Conservation (phyloP, 2,113 vertebrate species). For the Myotis lucifugus region DNA sequence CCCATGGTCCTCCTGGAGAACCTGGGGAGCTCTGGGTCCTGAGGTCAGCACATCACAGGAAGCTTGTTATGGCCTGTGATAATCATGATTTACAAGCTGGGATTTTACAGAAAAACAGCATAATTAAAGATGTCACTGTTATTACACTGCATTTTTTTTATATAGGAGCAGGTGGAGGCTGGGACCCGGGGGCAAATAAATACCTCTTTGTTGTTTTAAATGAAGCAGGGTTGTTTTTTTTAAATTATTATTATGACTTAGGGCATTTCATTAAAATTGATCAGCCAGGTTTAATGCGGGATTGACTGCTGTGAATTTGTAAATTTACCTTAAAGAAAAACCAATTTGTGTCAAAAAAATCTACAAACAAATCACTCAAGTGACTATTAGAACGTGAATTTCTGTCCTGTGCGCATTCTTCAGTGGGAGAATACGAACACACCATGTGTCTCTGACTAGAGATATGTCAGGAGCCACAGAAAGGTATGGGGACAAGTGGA, state of each 20-base stretch:
- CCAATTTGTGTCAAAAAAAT: conserved; percentile 76
- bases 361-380: conserved; percentile 73
- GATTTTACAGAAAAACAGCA: conserved; percentile 46
- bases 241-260: conserved; percentile 68
- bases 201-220: conserved; percentile 56
- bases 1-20: fast-evolving
- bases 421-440: conserved; percentile 60
- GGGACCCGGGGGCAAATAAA: conserved; percentile 55
- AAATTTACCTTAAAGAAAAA: conserved; percentile 77
- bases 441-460: conserved; percentile 70
- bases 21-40: not conserved
- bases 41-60: not conserved
- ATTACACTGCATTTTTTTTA: not conserved
- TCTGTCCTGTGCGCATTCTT: conserved; percentile 21
- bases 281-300: conserved; percentile 76
- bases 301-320: conserved; percentile 77
- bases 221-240: conserved; percentile 70
- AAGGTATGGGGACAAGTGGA: conserved; percentile 63
- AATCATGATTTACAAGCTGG: not conserved
- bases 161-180: conserved; percentile 61
- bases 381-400: conserved; percentile 50
- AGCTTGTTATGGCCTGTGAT: not conserved
- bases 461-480: conserved; percentile 67
- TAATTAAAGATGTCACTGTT: conserved; percentile 58
- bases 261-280: conserved; percentile 82